A percentile compares a stretch with the other conserved stretches of the same genome.
Evolutionary conservation across 1,140 invertebrate species (phyloP).

Genomic region (Kradibia gibbosae): DNA sequence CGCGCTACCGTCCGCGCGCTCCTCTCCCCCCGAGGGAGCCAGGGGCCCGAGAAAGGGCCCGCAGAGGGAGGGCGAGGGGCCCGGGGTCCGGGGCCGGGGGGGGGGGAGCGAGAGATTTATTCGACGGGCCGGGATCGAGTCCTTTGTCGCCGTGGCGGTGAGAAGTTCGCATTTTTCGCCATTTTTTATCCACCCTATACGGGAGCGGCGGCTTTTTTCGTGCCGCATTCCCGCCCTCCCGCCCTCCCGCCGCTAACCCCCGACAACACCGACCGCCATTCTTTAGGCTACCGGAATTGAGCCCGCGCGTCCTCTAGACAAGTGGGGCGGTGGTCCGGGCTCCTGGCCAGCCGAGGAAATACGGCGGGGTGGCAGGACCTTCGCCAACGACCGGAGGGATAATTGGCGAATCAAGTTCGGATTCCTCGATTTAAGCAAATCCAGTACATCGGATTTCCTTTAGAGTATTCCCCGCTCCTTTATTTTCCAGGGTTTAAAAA

Average conservation of each 20-base stretch:
- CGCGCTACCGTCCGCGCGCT: slow-evolving; percentile 42
- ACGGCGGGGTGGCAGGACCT: not conserved
- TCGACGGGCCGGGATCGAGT: slow-evolving; percentile 58
- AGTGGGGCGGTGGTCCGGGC: not conserved
- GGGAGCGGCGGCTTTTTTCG: slow-evolving; percentile 4
- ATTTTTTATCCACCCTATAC: slow-evolving; percentile 60
- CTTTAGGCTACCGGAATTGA: slow-evolving; percentile 38
- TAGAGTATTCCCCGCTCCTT: not conserved
- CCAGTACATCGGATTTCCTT: slow-evolving; percentile 6
- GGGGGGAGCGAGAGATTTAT: slow-evolving; percentile 66
- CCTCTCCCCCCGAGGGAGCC: too few species aligned
- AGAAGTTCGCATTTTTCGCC: slow-evolving; percentile 72
- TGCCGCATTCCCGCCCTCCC: not conserved
- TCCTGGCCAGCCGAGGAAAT: too few species aligned
- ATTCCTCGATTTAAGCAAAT: slow-evolving; percentile 17
- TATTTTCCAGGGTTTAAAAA: not conserved
- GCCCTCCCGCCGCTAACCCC: not conserved
- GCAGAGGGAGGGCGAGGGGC: too few species aligned
- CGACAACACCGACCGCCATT: not conserved
- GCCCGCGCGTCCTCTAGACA: slow-evolving; percentile 12
- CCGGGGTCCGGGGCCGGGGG: too few species aligned
- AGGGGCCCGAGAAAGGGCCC: too few species aligned
- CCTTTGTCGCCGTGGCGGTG: slow-evolving; percentile 70
- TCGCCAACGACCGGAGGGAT: not conserved
- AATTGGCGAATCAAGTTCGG: slow-evolving; percentile 19